Base-by-base conservation (phyloP, 2,113 vertebrate genomes). In the Platysteira castanea region DNA sequence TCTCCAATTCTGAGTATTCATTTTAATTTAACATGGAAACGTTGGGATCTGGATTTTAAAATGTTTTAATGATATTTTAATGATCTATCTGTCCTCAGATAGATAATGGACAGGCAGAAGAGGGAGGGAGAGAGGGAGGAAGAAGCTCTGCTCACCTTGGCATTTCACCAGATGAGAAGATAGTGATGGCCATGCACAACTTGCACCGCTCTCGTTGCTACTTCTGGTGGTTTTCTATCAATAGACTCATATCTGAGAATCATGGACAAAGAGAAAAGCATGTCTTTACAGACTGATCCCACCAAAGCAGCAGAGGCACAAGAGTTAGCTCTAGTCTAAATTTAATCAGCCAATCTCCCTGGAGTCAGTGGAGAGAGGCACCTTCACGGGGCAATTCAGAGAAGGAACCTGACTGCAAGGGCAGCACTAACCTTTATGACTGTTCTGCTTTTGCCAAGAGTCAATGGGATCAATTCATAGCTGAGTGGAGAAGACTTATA, bases 401-500 rank as follows among this genome's bases (percentile, higher is more conserved):
- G 59, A 68, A 90, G 67, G 63, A 87, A 90, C 85, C 53, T 46
- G 39, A 84, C 42, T 94, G 39, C 77, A 74, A 88, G 54, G 42
- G 75, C 90, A 83, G 50, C 71, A 46, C 91, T 82, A 82, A 91
- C 85, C 63, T 94, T 85, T 64, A 92, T 80, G 79, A 54, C 68
- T 93, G 4, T 73, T 86, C 28, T 56, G 20, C 13, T 53, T 80
- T 85, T 76, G 74, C 90, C 63, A 50, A 50, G 63, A 86, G 46
- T 90, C 75, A 69, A 83, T 61, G 42, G 75, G 47, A 93, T 95
- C 79, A 93, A 83, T 93, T 90, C 33, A 9, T 76, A 88, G 37
- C 53, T 80, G 75, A 85, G 57, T 8, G 5, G 71, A 74, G 90
- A 89, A 90, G 84, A 90, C 75, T 91, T 91, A 52, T 1, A 21